Evolutionary conservation across 2,888 invertebrate species (phyloP).

Genomic region (Alloscopus bannaensis): DNA sequence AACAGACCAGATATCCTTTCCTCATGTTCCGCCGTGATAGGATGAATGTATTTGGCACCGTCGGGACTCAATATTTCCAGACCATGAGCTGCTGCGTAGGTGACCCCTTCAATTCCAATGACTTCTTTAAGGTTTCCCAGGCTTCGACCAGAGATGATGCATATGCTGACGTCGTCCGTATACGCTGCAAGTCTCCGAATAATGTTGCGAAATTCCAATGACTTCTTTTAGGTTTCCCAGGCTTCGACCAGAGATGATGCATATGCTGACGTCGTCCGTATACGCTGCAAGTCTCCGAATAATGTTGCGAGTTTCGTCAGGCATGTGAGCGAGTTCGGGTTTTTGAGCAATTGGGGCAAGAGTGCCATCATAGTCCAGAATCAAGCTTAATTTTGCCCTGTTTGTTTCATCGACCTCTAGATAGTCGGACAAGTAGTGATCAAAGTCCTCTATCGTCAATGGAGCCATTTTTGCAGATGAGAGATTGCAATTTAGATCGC

Average conservation of each 20-base stretch:
- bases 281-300: slow-evolving; percentile 75
- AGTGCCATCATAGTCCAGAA: slow-evolving; percentile 77
- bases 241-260: slow-evolving; percentile 76
- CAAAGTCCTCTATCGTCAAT: slow-evolving; percentile 75
- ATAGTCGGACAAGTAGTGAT: slow-evolving; percentile 74
- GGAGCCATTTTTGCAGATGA: slow-evolving; percentile 75
- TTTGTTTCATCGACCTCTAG: slow-evolving; percentile 73
- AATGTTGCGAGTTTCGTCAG: slow-evolving; percentile 76
- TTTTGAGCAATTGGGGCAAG: slow-evolving; percentile 76
- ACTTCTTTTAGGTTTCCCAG: slow-evolving; percentile 75
- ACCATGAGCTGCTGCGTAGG: slow-evolving; percentile 77
- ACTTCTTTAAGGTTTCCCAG: slow-evolving; percentile 75
- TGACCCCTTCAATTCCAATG: slow-evolving; percentile 76
- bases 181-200: slow-evolving; percentile 75
- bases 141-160: slow-evolving; percentile 76
- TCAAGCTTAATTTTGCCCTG: slow-evolving; percentile 75
- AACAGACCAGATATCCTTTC: slow-evolving; percentile 75
- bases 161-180: slow-evolving; percentile 75
- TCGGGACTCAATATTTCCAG: slow-evolving; percentile 76
- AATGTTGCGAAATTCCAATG: slow-evolving; percentile 75
- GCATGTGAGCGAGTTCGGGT: slow-evolving; percentile 76
- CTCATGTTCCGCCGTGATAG: slow-evolving; percentile 76
- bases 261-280: slow-evolving; percentile 75
- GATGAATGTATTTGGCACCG: slow-evolving; percentile 76
- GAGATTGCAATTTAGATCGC: slow-evolving; percentile 73